A percentile compares a stretch with the other conserved stretches of the same genome.
Conservation (phyloP, 2,113 vertebrate genomes). For the Xenus cinereus region DNA sequence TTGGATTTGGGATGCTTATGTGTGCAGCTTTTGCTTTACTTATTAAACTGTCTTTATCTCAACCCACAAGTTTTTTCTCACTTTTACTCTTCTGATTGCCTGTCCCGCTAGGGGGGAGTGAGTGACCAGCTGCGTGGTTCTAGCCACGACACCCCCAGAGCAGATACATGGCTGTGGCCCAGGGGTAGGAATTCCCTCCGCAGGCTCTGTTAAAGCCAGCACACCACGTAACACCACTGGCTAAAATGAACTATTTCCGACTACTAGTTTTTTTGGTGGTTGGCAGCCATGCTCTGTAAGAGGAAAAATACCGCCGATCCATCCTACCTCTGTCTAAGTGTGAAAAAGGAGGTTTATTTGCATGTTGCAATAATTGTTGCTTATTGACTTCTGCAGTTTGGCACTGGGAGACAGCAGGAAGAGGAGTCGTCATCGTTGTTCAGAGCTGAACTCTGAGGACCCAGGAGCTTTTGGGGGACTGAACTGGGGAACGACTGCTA, state of each 20-base stretch:
- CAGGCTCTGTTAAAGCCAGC: not conserved
- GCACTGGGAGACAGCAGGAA: not conserved
- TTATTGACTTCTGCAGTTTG: not conserved
- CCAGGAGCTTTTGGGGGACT: not conserved
- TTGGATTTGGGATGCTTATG: not conserved
- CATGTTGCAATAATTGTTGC: not conserved
- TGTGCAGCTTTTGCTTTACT: not conserved
- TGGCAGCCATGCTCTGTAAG: not conserved
- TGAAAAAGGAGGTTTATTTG: not conserved
- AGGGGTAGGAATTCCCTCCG: not conserved
- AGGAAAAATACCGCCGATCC: not conserved
- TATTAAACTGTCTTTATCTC: not conserved
- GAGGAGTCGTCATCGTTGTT: not conserved
- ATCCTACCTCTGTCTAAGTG: not conserved
- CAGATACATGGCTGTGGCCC: not conserved
- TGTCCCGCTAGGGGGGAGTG: not conserved
- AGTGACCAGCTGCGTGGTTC: not conserved
- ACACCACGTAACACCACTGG: not conserved
- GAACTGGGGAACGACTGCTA: not conserved
- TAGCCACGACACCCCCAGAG: rapidly evolving
- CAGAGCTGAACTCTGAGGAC: not conserved
- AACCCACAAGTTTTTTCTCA: not conserved
- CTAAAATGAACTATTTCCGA: not conserved
- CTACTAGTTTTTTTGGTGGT: not conserved
- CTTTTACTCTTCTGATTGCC: no score